Base-by-base conservation (phyloP, 2,113 vertebrate species). In the Coptodon rendalli region DNA sequence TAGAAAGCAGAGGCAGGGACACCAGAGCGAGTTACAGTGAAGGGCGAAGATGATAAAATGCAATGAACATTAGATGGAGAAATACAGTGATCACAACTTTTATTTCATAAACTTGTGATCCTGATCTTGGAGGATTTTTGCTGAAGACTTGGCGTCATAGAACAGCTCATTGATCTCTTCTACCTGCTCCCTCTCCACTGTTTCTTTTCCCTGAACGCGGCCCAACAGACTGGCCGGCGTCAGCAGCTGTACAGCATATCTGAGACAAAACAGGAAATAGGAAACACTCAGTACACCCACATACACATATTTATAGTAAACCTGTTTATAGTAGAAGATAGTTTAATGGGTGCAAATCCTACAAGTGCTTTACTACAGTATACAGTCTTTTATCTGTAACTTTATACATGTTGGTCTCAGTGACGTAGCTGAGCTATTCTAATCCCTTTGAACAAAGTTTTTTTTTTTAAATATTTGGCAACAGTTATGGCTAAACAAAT, bases 131-230 rank as follows among this genome's bases (percentile, higher is more conserved):
- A 99, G 96, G 92, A 99, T 98, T 95, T 99, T 99, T 87, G 99
- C 99, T 0, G 98, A 99, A 54, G 99, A 99, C 95, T 99, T 99
- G 89, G 99, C 98, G 3, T 99, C 99, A 9, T 99, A 99, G 96
- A 99, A 99, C 66, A 99, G 97, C 96, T 99, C 99, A 29, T 98
- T 98, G 94, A 99, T 98, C 95, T 99, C 99, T 91, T 99, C 98
- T 17, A 99, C 96, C n/a, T 99, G 98, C 90, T 99, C 99, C 63
- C 97, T 96, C 93, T 99, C 99, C 3, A 99, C 98, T 12, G 96
- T 95, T 93, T 99, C 99, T 92, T 99, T 99, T 24, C 99, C 98
- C 54, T 98, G 98, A 95, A 99, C 98, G 61, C 98, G 98, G 3
- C 98, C 97, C 36, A 99, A 96, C 85, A 99, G 94, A 93, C 96